Evolutionary conservation across 1,140 invertebrate genomes (phyloP).

Genomic region (Prorops nasuta): DNA sequence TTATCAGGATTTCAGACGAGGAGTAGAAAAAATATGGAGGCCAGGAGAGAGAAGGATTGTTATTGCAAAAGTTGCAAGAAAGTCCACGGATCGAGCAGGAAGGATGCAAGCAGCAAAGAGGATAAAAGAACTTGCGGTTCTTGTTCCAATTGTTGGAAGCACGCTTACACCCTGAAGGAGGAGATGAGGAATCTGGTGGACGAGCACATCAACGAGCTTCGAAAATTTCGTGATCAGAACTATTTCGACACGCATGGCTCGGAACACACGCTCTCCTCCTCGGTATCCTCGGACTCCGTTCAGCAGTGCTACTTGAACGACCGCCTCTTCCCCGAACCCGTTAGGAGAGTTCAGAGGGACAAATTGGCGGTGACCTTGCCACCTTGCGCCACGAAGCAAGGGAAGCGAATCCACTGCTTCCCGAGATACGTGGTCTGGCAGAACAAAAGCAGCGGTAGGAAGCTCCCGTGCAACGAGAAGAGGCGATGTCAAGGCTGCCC

Average conservation of each 20-base stretch:
- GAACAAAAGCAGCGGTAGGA: constrained; percentile 17
- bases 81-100: too few species aligned
- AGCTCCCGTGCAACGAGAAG: constrained; percentile 15
- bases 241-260: constrained; percentile 50
- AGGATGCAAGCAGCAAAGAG: background rate
- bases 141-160: constrained; percentile 7
- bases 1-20: too few species aligned
- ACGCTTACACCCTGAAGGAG: background rate
- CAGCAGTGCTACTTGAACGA: constrained; percentile 40
- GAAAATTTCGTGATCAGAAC: constrained; percentile 42
- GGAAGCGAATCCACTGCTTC: constrained; percentile 43
- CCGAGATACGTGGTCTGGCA: constrained; percentile 38
- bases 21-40: background rate
- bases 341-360: constrained; percentile 23
- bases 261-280: constrained; percentile 22
- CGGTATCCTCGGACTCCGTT: constrained; percentile 30
- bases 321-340: constrained; percentile 37
- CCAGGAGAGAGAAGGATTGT: background rate
- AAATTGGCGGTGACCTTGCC: constrained; percentile 40
- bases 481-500: constrained; percentile 32
- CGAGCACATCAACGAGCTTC: constrained; percentile 22
- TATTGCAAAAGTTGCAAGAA: too few species aligned
- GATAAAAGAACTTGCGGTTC: background rate
- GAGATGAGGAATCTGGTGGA: constrained; percentile 6
- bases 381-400: constrained; percentile 27